Conservation (phyloP, 30 jellyfish, hydroid and myxozoan species). For the Calvadosia cruxmelitensis region DNA sequence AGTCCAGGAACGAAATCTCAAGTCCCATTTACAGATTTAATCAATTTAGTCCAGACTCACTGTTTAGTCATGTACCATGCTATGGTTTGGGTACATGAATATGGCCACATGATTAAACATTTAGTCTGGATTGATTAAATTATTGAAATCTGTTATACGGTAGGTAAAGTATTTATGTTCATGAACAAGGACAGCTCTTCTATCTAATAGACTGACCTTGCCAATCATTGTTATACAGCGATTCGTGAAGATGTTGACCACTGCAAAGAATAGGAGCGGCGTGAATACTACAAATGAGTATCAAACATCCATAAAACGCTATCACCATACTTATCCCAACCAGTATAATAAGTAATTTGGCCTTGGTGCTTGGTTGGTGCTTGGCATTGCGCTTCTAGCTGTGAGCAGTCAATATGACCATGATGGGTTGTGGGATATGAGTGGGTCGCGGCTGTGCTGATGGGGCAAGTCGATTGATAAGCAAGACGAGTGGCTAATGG, state of each 20-base stretch:
- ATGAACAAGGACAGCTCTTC: not conserved
- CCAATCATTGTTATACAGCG: slow-evolving; percentile 82
- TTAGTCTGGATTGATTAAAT: too few relatives aligned
- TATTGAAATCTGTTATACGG: not conserved
- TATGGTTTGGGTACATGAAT: too few relatives aligned
- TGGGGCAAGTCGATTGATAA: not conserved
- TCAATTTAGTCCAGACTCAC: too few relatives aligned
- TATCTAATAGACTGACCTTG: slow-evolving; percentile 57
- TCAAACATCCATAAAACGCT: not conserved
- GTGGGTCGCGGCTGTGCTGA: too few relatives aligned
- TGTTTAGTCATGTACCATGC: too few relatives aligned
- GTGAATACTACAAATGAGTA: not conserved
- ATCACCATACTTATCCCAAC: too few relatives aligned
- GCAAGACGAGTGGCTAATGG: too few relatives aligned
- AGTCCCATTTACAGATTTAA: too few relatives aligned
- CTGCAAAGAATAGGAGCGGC: slow-evolving; percentile 30
- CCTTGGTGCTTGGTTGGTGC: too few relatives aligned
- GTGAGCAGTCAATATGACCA: not conserved
- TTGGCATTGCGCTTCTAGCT: not conserved
- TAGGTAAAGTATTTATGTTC: not conserved
- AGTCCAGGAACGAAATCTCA: too few relatives aligned
- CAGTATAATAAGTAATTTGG: too few relatives aligned
- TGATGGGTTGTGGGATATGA: not conserved
- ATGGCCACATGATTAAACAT: too few relatives aligned
- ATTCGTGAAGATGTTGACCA: slow-evolving; percentile 67